These are phyloP conservation scores for Erebia aethiops DNA, from an alignment of 2,888 invertebrate genomes.

Conservation along the genomic window DNA sequence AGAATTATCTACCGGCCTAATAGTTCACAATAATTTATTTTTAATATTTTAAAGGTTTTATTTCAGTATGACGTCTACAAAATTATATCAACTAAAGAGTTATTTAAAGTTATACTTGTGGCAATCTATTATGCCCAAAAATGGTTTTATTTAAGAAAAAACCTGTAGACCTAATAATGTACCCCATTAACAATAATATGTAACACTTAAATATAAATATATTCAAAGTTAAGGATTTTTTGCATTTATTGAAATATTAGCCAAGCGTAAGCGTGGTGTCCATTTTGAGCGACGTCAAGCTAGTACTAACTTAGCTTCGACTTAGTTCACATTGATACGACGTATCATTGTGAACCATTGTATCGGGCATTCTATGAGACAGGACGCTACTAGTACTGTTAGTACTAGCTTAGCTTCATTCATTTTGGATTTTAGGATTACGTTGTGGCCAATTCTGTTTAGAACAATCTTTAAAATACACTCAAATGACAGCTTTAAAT, in stretches of 20 bases:
- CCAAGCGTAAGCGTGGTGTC: background rate
- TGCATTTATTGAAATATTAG: constrained; percentile 6
- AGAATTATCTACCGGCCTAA: constrained; percentile 10
- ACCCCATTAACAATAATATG: background rate
- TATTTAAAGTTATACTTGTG: background rate
- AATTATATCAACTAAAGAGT: background rate
- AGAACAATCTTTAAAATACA: too few relatives aligned
- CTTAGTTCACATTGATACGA: too few relatives aligned
- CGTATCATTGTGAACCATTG: background rate
- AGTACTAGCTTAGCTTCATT: background rate
- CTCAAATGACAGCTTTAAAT: too few relatives aligned
- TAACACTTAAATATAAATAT: constrained; percentile 14
- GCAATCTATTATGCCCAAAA: background rate
- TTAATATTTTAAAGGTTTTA: background rate
- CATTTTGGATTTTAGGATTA: background rate
- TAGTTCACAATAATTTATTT: background rate
- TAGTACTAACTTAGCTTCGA: too few relatives aligned
- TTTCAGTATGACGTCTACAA: too few relatives aligned
- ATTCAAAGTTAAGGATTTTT: background rate
- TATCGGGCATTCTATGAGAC: background rate
- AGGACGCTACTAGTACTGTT: too few relatives aligned
- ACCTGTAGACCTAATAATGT: constrained; percentile 3
- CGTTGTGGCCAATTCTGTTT: too few relatives aligned
- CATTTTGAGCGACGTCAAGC: background rate
- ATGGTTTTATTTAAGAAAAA: background rate